Conservation (phyloP, 1,140 invertebrate species). For the Aphidius gifuensis region DNA sequence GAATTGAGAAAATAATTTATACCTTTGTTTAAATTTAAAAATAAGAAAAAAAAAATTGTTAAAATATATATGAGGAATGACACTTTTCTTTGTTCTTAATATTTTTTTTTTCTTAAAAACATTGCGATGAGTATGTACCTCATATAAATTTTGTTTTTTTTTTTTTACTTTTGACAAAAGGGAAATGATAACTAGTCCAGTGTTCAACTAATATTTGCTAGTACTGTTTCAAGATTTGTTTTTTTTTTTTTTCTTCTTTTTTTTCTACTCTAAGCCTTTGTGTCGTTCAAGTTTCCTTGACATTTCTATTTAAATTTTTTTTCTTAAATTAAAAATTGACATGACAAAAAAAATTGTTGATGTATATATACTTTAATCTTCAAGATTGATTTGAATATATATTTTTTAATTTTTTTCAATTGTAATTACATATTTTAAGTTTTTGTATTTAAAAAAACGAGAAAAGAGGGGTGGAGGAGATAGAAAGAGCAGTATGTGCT, state of each 20-base stretch:
- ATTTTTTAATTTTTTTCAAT: no score
- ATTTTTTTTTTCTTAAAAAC: conserved; percentile 30
- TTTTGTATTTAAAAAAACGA: no score
- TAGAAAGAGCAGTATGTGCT: no score
- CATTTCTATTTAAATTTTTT: no score
- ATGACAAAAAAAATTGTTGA: no score
- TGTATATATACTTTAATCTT: no score
- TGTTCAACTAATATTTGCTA: conserved; percentile 53
- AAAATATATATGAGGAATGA: conserved; percentile 28
- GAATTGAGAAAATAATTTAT: conserved; percentile 18
- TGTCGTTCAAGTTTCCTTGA: no score
- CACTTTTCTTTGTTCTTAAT: conserved; percentile 42
- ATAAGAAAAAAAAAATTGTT: conserved; percentile 2
- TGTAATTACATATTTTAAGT: no score
- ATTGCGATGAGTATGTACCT: conserved; percentile 28
- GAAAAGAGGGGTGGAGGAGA: no score
- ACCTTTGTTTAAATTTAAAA: conserved; percentile 2
- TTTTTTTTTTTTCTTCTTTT: conserved; percentile 30
- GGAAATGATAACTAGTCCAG: conserved; percentile 50
- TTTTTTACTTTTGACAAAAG: conserved; percentile 30
- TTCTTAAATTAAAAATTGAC: no score
- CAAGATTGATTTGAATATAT: no score
- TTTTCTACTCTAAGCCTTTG: conserved; percentile 20
- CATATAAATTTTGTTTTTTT: conserved; percentile 23
- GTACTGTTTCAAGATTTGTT: conserved; percentile 35